Base-by-base conservation (phyloP, 2,888 invertebrate genomes). In the Ethmia dodecea region DNA sequence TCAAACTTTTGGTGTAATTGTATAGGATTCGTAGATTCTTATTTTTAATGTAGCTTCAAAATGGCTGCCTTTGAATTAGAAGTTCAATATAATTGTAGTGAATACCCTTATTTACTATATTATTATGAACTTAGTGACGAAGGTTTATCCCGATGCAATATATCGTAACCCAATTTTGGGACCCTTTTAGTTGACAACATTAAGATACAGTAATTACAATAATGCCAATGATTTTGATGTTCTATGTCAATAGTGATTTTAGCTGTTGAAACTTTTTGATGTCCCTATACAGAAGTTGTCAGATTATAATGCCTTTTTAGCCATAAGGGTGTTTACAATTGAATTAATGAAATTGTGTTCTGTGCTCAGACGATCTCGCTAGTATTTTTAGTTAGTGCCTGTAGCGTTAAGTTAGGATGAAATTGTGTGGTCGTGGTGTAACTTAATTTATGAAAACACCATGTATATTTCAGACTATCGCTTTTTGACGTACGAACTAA, bases 321-420 rank as follows among this genome's bases (percentile, higher is more conserved):
- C 63, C 49, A 45, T 80, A 77, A 79, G 75, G 67, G 62, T 56
- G 65, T 69, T 59, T 61, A 72, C 62, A 70, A 60, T 54, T 62
- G 62, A 62, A 57, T 60, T 49, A 46, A 43, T 42, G 47, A 52
- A 60, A 68, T 74, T 79, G 80, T 84, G 84, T 86, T 81, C 81
- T 75, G 75, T 81, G 79, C 81, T 81, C 83, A 83, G 68, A 70
- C 72, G 86, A 86, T 86, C 86, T 86, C 86, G 80, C 75, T 86
- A 84, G 83, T 79, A 73, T 73, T 72, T 76, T 81, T 81, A 83
- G 81, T 84, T 80, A 83, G 78, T 74, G 79, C 73, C 74, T 79
- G 49, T 80, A 80, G 74, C 47, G 58, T 71, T 83, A 84, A 81
- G 81, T 78, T 80, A 79, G 79, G 51, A 60, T 48, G 72, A 77